Percentiles rank a stretch among this genome's conserved stretches.
Evolutionary conservation across 2,113 vertebrate genomes (phyloP).

Genomic region (Myotis lucifugus): DNA sequence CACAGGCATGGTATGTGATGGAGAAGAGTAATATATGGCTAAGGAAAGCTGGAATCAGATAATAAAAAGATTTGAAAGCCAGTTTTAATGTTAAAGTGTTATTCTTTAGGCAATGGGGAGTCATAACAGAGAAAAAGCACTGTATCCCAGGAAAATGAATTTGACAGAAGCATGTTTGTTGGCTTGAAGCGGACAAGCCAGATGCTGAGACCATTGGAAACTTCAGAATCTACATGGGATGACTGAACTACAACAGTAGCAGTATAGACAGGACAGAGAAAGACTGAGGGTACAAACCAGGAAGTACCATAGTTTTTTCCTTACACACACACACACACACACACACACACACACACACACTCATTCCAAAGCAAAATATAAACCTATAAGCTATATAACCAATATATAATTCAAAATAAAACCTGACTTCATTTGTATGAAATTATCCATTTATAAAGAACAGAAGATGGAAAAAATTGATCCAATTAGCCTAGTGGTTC

Average conservation of each 20-base stretch:
- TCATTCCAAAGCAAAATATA: background rate
- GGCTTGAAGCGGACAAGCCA: background rate
- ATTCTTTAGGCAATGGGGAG: background rate
- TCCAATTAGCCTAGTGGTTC: too few species aligned
- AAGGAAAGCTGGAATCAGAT: background rate
- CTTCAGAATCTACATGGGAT: background rate
- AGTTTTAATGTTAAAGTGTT: background rate
- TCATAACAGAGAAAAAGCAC: background rate
- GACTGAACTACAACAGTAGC: background rate
- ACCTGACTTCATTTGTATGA: background rate
- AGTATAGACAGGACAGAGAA: background rate
- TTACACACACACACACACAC: background rate
- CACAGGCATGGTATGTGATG: background rate
- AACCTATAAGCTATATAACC: background rate
- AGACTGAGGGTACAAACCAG: background rate
- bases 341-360: background rate
- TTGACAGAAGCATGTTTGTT: background rate
- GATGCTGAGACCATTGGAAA: background rate
- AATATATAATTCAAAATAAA: background rate
- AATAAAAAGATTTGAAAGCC: background rate
- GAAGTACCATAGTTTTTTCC: background rate
- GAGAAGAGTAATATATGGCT: background rate
- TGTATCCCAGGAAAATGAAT: background rate
- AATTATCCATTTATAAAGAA: constrained; percentile 35
- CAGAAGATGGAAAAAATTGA: background rate